A percentile compares a stretch with the other conserved stretches of the same genome.
Evolutionary conservation across 2,888 invertebrate species (phyloP).

Genomic region (Sphaerophoria taeniata): DNA sequence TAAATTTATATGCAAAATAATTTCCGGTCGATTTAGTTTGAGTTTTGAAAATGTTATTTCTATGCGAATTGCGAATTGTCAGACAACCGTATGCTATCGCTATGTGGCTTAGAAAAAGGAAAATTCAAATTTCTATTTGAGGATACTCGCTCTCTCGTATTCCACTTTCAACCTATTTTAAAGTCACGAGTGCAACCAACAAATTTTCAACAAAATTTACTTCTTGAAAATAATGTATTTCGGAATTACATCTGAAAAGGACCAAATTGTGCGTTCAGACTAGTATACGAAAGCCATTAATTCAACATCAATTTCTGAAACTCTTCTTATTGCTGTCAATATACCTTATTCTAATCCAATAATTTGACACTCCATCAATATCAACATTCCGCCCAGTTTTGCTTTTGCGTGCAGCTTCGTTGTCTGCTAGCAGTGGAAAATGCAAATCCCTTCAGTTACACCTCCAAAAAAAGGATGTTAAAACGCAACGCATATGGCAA

Average conservation of each 20-base stretch:
- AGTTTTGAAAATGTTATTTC: constrained; percentile 11
- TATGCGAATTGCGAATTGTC: constrained; percentile 22
- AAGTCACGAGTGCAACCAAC: no score
- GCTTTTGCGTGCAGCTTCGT: background rate
- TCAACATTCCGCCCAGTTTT: constrained; percentile 63
- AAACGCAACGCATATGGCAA: constrained; percentile 52
- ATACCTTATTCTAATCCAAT: constrained; percentile 13
- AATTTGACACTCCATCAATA: constrained; percentile 45
- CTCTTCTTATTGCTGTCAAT: no score
- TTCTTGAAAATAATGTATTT: no score
- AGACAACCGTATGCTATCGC: constrained; percentile 17
- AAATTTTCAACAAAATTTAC: no score
- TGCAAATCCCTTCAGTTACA: constrained; percentile 44
- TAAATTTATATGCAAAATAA: constrained; percentile 70
- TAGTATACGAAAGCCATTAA: no score
- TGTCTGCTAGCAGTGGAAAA: constrained; percentile 7
- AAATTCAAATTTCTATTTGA: background rate
- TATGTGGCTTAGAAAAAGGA: constrained; percentile 22
- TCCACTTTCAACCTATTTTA: no score
- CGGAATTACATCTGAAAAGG: no score
- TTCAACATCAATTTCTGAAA: no score
- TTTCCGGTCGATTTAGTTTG: constrained; percentile 71
- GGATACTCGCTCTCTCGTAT: background rate
- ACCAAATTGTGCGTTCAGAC: no score
- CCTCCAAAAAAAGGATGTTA: constrained; percentile 45